Evolutionary conservation across 2,797 vertebrate species (phyloP), one percentile per base, ranked within the genome.

Genomic region (Atherinosoma microstoma): DNA sequence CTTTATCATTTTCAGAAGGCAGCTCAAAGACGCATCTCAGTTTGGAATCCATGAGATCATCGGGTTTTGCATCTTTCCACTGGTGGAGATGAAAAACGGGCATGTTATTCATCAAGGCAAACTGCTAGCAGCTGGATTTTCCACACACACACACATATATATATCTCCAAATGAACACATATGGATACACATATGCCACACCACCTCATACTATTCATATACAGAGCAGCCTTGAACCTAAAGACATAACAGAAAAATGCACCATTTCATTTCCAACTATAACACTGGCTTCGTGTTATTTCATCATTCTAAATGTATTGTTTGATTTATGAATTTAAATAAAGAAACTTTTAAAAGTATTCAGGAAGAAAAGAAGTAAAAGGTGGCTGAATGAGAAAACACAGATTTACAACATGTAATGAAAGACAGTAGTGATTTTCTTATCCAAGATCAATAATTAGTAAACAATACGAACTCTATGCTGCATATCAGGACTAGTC

Each of bases 21-120:
- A 99, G 94, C 93, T 99, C 98, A 80, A 99, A 99, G 84, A 99
- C 96, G 57, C 98, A 99, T 97, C 97, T 96, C 94, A 99, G 96
- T 93, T 99, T 99, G 94, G 98, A 99, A 92, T 99, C 98, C 98
- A 99, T 99, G 89, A 99, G 96, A 85, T 99, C 98, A 87, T 99
- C 97, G 2, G 97, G 96, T 93, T 98, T 99, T 35, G 96, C 97
- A 77, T 99, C 98, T 96, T 97, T 99, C 98, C 98, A 99, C 98
- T 99, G 94, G 80, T 65, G 84, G 84, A 93, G 80, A 94, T 53
- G 80, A 90, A 81, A 91, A 84, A 86, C 64, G 67, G 24, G 64
- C 56, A 75, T 76, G 79, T 89, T 85, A 92, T 83, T 89, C 76
- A 90, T 91, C 81, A 88, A 74, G 6, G 67, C 61, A 67, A 85